phyloP scores from a whole-genome alignment of 2,797 vertebrate genomes.

The Diglossa cyanea region DNA sequence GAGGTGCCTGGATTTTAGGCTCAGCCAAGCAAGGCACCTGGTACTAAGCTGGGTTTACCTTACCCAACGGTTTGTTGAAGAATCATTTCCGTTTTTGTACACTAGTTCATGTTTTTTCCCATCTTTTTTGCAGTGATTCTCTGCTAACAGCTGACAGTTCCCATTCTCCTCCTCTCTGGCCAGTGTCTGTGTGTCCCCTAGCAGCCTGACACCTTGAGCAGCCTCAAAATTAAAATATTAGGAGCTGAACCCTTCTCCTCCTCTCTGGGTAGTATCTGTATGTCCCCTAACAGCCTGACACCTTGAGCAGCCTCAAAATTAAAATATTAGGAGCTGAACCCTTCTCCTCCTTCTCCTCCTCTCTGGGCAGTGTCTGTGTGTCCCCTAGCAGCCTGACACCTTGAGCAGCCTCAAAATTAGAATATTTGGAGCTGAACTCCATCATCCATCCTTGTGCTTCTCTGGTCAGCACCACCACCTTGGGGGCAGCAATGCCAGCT shows the following conservation, averaged over 20 bases:
- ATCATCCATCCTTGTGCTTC: background rate
- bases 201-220: background rate
- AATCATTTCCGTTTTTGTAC: background rate
- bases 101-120: background rate
- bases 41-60: background rate
- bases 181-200: background rate
- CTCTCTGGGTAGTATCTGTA: background rate
- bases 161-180: background rate
- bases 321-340: background rate
- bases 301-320: background rate
- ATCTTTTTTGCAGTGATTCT: background rate
- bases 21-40: background rate
- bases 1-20: background rate
- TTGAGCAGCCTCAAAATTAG: background rate
- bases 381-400: background rate
- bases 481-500: background rate
- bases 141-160: background rate
- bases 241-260: background rate
- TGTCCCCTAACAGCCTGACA: background rate
- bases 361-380: background rate
- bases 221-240: background rate
- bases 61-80: background rate
- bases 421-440: background rate
- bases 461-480: background rate
- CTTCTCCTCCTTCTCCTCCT: background rate